Base-by-base conservation (phyloP, 2,888 invertebrate species). In the Archips xylosteana region DNA sequence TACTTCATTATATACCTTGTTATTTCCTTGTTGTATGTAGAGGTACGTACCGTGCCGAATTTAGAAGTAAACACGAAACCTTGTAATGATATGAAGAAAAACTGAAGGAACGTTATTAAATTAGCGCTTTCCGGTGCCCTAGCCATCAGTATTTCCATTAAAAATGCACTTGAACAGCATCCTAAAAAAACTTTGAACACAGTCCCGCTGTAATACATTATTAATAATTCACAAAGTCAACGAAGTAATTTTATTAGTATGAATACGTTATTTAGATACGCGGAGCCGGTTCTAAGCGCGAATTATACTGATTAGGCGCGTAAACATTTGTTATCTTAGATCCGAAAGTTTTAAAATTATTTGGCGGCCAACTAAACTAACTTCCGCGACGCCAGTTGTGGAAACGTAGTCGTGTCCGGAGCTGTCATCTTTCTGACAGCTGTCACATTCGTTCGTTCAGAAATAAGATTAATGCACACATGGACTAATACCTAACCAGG, bases 71-170 rank as follows among this genome's bases (percentile, higher is more conserved):
- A 75, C 74, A 91, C 75, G 71, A 92, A 85, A 59, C 94, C 92
- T 79, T 92, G 89, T 66, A 92, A 67, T 49, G 90, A 78, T 67
- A 92, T 90, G 76, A 89, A 90, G 57, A 93, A 82, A 75, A 92
- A 93, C 78, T 94, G 94, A 12, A 94, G 83, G 75, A 91, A 94
- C 49, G 94, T 92, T 57, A 94, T 84, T 36, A 94, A 85, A 83
- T 92, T 93, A 23, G 92, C 92, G 75, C 87, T 88, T 49, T 87
- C 79, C 2, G 94, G 87, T 39, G 82, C 84, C 69, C 79, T 87
- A 59, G 87, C 81, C 92, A 94, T 92, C 71, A 94, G 79, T 75
- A 93, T 85, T 90, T 94, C 94, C 94, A 94, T 93, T 5, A 92
- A 78, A 81, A 91, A 92, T 63, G 92, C 85, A 79, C 90, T 92